Conservation (phyloP, 1,140 invertebrate species). For the Atta cephalotes region DNA sequence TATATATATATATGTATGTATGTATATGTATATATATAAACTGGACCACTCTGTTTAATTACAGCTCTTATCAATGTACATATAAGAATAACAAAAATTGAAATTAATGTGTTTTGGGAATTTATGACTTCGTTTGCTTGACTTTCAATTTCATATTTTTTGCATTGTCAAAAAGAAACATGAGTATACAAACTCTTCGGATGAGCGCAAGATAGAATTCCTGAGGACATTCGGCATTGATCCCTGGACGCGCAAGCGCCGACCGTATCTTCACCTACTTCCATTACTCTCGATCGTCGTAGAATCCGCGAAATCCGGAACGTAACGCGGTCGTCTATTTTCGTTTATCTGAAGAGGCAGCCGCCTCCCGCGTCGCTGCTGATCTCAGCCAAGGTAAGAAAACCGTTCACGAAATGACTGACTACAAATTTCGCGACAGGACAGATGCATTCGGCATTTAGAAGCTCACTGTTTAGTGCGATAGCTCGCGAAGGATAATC, state of each 20-base stretch:
- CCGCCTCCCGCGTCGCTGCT: neutral
- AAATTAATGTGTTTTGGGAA: neutral
- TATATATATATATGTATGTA: too few species aligned
- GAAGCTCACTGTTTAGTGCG: neutral
- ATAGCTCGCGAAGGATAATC: neutral
- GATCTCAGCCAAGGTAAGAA: conserved; percentile 50
- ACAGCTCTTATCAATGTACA: too few species aligned
- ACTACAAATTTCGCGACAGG: neutral
- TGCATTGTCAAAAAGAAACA: neutral
- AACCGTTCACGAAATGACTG: neutral
- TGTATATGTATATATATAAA: too few species aligned
- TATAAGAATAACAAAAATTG: neutral
- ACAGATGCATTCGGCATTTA: neutral
- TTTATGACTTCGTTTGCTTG: neutral
- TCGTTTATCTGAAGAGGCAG: conserved; percentile 55
- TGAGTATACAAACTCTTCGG: neutral
- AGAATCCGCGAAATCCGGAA: conserved; percentile 20
- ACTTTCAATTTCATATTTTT: neutral
- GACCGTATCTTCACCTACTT: conserved; percentile 62
- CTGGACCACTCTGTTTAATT: too few species aligned
- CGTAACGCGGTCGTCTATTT: conserved; percentile 66
- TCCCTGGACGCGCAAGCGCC: conserved; percentile 73
- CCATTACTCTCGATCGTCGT: conserved; percentile 38
- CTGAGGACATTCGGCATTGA: conserved; percentile 65
- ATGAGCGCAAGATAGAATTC: conserved; percentile 45